Base-by-base conservation (phyloP, 2,888 invertebrate species). In the Folsomia manolachei region DNA sequence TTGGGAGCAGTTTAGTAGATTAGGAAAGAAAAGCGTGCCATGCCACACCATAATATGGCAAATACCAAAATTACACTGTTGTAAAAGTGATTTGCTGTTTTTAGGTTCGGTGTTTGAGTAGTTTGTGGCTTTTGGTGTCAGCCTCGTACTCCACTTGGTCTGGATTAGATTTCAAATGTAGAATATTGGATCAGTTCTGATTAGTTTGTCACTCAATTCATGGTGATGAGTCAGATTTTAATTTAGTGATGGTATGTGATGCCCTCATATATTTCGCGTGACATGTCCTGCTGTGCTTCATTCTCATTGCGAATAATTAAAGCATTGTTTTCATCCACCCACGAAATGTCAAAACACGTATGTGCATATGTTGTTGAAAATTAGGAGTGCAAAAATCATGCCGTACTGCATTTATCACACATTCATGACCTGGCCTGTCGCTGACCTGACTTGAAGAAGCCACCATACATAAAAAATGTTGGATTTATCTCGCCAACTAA, bases 41-140 rank as follows among this genome's bases (percentile, higher is more conserved):
- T n/a, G 39, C 39, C 39, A 39, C 7, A 14, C 39, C 39, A 39
- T 9, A 39, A 39, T 39, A 4, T 39, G 39, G 14, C 39, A 9
- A 39, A 39, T 39, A 39, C 39, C 39, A 39, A 14, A 39, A 39
- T 14, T 39, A 14, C 14, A 39, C 39, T 9, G 4, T 9, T 39
- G 39, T 39, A 39, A 39, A n/a, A 39, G 39, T 39, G 14, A 39
- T 39, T 39, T 39, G 39, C 39, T 39, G 4, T 39, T 39, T 39
- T 39, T 39, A 39, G 21, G 21, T 56, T 56, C 56, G 56, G 56
- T n/a, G n/a, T n/a, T n/a, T n/a, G n/a, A n/a, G n/a, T n/a, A n/a
- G n/a, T 56, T 56, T 56, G 19, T 56, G 56, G 56, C 56, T 56
- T 56, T 56, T 56, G 56, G 56, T 56, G 56, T 56, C 56, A 56